Conservation (phyloP, 2,888 invertebrate genomes). For the Harpagoxenus sublaevis region DNA sequence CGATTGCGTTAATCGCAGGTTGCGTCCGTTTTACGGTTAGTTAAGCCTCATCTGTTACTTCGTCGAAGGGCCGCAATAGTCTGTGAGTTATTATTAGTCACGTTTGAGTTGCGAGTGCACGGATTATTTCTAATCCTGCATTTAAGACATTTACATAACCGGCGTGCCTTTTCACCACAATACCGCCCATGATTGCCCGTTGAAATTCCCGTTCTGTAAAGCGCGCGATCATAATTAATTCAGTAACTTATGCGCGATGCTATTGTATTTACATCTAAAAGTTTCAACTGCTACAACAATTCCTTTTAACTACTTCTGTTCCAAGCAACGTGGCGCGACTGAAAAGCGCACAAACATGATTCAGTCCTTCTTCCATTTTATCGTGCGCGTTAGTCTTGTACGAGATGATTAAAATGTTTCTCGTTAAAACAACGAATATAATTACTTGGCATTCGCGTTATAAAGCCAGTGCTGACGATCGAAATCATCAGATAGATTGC, state of each 20-base stretch:
- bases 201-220: slow-evolving; percentile 22
- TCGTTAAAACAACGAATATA: slow-evolving; percentile 36
- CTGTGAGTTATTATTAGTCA: slow-evolving; percentile 28
- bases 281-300: background rate
- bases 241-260: background rate
- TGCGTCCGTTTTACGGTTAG: slow-evolving; percentile 43
- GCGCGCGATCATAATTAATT: slow-evolving; percentile 33
- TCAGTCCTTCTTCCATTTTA: background rate
- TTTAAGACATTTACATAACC: slow-evolving; percentile 20
- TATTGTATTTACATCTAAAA: slow-evolving; percentile 7
- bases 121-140: slow-evolving; percentile 19
- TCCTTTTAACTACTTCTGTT: background rate
- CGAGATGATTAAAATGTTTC: slow-evolving; percentile 33
- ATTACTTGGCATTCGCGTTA: slow-evolving; percentile 28
- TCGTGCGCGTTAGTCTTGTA: background rate
- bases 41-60: slow-evolving; percentile 8
- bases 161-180: background rate
- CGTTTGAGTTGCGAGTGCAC: slow-evolving; percentile 3
- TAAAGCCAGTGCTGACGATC: slow-evolving; percentile 28
- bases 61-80: background rate
- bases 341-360: slow-evolving; percentile 13
- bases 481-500: slow-evolving; percentile 34
- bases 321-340: background rate
- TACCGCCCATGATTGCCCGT: background rate
- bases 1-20: slow-evolving; percentile 24